Evolutionary conservation across 1,140 invertebrate genomes (phyloP).

Genomic region (Amphibalanus amphitrite): DNA sequence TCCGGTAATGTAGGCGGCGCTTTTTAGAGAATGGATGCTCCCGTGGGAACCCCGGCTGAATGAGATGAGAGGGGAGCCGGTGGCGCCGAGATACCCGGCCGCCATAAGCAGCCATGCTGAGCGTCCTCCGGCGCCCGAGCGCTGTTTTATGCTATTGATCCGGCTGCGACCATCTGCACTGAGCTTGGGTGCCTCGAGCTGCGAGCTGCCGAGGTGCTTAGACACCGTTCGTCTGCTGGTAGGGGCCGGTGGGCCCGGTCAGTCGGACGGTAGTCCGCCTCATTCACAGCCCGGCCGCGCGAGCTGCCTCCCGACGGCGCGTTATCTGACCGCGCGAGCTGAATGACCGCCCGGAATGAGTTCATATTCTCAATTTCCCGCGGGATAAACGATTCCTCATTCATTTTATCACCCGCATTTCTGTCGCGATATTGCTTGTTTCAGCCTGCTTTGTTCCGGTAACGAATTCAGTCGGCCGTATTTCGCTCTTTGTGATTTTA

Average conservation of each 20-base stretch:
- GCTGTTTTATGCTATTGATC: too few species aligned
- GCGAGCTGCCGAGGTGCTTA: too few species aligned
- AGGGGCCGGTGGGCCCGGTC: too few species aligned
- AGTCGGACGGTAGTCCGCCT: too few species aligned
- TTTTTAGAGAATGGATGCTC: background rate
- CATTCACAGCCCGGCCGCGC: too few species aligned
- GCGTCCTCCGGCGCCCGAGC: background rate
- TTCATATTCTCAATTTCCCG: background rate
- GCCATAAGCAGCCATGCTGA: background rate
- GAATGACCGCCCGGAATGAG: background rate
- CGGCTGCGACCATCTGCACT: too few species aligned
- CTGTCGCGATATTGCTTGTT: background rate
- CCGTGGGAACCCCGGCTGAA: background rate
- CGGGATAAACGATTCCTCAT: background rate
- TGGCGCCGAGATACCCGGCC: background rate
- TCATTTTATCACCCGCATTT: conserved; percentile 1
- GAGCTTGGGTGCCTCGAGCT: too few species aligned
- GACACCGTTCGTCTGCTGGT: too few species aligned
- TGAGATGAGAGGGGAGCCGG: background rate
- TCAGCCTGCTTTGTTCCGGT: background rate
- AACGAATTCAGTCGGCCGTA: background rate
- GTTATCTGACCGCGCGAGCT: background rate
- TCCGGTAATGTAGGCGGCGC: background rate
- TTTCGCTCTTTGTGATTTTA: background rate
- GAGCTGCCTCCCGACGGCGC: too few species aligned